phyloP scores from a whole-genome alignment of 2,797 vertebrate genomes.

The Amniataba percoides region DNA sequence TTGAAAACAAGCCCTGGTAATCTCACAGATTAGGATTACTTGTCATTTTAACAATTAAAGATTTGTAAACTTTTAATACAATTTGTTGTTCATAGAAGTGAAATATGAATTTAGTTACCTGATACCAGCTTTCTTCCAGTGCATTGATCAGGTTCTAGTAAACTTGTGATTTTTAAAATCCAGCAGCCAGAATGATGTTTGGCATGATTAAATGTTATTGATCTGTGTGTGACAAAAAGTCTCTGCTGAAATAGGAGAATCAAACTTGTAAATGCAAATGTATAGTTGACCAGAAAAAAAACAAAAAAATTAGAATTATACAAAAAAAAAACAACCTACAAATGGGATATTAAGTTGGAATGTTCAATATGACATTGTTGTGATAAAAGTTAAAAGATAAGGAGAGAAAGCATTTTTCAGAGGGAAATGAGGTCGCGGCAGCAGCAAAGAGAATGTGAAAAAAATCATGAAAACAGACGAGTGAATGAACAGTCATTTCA shows the following conservation, averaged over 20 bases:
- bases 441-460: background rate
- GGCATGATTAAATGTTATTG: background rate
- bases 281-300: no score
- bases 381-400: background rate
- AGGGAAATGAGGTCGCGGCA: slow-evolving; percentile 11
- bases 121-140: no score
- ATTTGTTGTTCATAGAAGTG: background rate
- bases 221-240: background rate
- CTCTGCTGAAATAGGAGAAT: background rate
- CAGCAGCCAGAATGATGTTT: background rate
- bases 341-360: no score
- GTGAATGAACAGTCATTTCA: no score
- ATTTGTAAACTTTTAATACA: slow-evolving; percentile 21
- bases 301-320: no score
- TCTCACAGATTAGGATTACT: slow-evolving; percentile 1
- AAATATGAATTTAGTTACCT: background rate
- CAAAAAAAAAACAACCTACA: no score
- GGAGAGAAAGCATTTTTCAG: background rate
- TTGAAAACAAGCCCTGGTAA: slow-evolving; percentile 7
- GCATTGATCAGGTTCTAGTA: no score
- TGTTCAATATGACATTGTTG: background rate
- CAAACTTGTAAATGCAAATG: no score
- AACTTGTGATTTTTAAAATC: background rate
- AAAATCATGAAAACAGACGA: background rate
- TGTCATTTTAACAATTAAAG: background rate